Base-by-base conservation (phyloP, 2,888 invertebrate species). In the Autographa pulchrina region DNA sequence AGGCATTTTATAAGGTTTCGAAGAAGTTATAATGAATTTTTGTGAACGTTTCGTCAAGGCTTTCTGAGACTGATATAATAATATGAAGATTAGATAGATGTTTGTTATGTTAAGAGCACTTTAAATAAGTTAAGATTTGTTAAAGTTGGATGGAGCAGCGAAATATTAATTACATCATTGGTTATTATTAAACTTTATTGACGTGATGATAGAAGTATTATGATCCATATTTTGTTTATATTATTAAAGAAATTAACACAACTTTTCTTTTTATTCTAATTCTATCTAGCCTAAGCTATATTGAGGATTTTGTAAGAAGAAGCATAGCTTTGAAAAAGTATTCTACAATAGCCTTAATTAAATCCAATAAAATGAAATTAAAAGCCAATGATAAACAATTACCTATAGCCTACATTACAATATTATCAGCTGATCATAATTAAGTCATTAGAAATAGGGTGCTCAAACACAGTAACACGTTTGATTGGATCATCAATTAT, bases 1-100 rank as follows among this genome's bases (percentile, higher is more conserved):
- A 88, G 86, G 82, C 79, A 88, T 88, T 84, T 87, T 83, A 87
- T 84, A 85, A 79, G 78, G 72, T 80, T 86, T 82, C 85, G 83
- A 78, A 83, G 77, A 85, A 86, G 68, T 81, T 84, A 70, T 85
- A 85, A 84, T 85, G 84, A 74, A 74, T 83, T 80, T 80, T 85
- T 82, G 79, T 68, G 62, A 77, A 79, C 66, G 67, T 78, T 81
- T 85, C 84, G 84, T 87, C 85, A 88, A 86, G 85, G 77, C 77
- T 76, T 73, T 18, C 65, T 68, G 48, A n/a, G 64, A 59, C 64
- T 77, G 76, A 85, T 79, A 83, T n/a, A n/a, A n/a, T n/a, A n/a
- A n/a, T 81, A 83, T 83, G 69, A 54, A 79, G 60, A 83, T 83
- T 73, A 79, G 66, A 74, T 81, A 62, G 16, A 35, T 81, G 71